Evolutionary conservation across 2,113 vertebrate genomes (phyloP).

Genomic region (Emydura subglobosa): DNA sequence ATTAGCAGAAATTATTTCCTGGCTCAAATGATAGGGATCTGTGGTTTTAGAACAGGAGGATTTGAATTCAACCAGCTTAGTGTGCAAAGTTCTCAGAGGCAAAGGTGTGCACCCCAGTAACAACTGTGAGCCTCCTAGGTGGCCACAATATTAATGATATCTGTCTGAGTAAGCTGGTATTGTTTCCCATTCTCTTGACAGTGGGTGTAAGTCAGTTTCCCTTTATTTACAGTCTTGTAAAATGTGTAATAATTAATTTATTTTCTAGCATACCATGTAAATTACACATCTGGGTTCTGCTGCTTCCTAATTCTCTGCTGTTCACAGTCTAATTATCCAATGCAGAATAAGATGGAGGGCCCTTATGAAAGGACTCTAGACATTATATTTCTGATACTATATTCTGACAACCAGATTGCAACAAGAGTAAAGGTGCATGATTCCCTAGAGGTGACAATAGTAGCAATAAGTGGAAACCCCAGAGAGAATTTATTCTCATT

Average conservation of each 20-base stretch:
- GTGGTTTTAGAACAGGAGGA: background rate
- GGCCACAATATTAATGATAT: background rate
- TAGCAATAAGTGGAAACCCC: background rate
- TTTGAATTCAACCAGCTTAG: background rate
- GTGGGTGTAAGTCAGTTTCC: background rate
- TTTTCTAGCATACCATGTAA: background rate
- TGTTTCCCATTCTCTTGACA: conserved; percentile 9
- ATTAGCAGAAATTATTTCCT: background rate
- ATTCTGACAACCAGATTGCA: background rate
- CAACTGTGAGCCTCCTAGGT: background rate
- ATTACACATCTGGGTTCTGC: background rate
- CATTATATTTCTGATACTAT: background rate
- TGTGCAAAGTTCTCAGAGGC: background rate
- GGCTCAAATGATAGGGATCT: background rate
- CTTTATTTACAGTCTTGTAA: background rate
- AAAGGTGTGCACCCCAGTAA: background rate
- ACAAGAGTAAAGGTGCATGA: background rate
- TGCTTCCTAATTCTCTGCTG: background rate
- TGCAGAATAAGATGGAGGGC: background rate
- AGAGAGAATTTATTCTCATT: background rate
- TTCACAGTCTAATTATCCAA: background rate
- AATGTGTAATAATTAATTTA: background rate
- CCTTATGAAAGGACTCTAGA: background rate
- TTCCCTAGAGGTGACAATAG: background rate
- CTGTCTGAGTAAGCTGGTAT: background rate